Conservation (phyloP, 2,888 invertebrate species). For the Toxonevra muliebris region DNA sequence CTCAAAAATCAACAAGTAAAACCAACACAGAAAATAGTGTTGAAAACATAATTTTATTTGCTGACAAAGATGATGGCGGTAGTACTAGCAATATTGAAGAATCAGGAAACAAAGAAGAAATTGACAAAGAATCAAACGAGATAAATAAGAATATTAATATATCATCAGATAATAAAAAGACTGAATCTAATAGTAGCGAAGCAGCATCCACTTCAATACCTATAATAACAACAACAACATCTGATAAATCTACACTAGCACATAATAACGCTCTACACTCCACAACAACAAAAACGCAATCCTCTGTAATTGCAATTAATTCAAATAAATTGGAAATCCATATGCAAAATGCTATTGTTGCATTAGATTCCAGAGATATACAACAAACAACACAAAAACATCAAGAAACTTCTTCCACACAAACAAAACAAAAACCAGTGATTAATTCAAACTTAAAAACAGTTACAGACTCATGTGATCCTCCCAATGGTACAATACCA, state of each 20-base stretch:
- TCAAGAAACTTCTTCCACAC: constrained; percentile 43
- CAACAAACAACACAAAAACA: constrained; percentile 27
- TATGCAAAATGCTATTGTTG: neutral
- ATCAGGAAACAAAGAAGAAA: neutral
- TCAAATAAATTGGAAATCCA: constrained; percentile 5
- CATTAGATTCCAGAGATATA: no score
- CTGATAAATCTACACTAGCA: constrained; percentile 25
- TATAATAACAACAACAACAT: constrained; percentile 23
- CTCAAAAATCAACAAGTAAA: no score
- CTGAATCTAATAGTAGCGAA: neutral
- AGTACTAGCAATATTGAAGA: no score
- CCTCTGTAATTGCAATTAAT: neutral
- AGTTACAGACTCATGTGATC: constrained; percentile 34
- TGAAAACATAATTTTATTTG: neutral
- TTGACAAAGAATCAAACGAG: neutral
- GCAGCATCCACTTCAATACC: neutral
- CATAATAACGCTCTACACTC: no score
- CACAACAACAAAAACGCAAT: neutral
- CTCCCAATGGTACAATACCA: constrained; percentile 46
- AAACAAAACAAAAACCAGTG: constrained; percentile 47
- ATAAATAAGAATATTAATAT: neutral
- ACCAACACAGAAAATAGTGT: no score
- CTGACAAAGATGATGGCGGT: neutral
- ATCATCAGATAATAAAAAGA: constrained; percentile 1
- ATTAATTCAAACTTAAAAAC: constrained; percentile 45